These are phyloP conservation scores for Cryptoprocta ferox DNA, from an alignment of 2,797 vertebrate genomes.

Conservation along the genomic window DNA sequence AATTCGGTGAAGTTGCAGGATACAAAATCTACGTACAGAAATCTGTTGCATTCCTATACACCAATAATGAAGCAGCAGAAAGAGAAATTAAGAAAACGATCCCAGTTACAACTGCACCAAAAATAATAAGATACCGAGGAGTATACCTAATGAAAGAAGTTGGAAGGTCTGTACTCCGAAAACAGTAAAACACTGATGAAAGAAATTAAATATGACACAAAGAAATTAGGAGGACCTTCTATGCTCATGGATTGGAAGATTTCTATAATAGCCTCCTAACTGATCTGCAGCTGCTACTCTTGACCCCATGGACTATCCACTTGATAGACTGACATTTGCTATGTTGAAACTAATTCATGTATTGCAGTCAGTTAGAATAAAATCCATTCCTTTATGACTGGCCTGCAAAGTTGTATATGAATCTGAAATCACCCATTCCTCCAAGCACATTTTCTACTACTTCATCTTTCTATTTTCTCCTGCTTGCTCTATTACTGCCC, in stretches of 20 bases:
- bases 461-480: slow-evolving; percentile 21
- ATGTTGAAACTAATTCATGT: not conserved
- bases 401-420: not conserved
- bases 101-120: not conserved
- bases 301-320: not conserved
- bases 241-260: not conserved
- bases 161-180: not conserved
- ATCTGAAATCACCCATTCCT: not conserved
- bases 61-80: not conserved
- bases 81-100: not conserved
- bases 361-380: slow-evolving; percentile 1
- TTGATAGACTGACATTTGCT: not conserved
- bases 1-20: not conserved
- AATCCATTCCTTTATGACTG: not conserved
- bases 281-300: not conserved
- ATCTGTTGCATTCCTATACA: not conserved
- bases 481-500: not conserved
- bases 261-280: not conserved
- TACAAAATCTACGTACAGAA: not conserved
- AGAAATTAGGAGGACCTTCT: not conserved
- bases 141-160: not conserved
- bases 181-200: not conserved
- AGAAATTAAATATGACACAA: not conserved
- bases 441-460: not conserved
- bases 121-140: not conserved